phyloP scores from a whole-genome alignment of 2,888 invertebrate species.

The Metopia argyrocephala region DNA sequence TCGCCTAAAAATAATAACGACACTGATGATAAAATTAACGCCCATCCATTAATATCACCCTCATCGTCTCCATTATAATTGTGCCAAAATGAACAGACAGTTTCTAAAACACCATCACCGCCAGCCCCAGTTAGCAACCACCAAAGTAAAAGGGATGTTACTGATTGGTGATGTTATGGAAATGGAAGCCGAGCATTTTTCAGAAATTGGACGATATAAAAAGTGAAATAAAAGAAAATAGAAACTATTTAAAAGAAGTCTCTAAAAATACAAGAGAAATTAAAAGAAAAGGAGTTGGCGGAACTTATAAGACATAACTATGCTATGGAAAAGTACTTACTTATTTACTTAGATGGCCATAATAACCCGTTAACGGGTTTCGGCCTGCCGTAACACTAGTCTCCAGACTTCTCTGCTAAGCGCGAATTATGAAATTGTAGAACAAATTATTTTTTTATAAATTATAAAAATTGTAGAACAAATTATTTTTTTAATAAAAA shows the following conservation, averaged over 20 bases:
- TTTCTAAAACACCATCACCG: background rate
- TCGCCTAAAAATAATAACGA: background rate
- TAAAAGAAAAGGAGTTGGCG: slow-evolving; percentile 3
- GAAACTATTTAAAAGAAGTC: no score
- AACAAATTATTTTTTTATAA: no score
- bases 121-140: background rate
- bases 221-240: background rate
- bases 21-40: background rate
- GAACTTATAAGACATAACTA: slow-evolving; percentile 10
- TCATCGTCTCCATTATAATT: background rate
- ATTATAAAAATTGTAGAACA: no score
- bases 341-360: no score
- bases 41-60: background rate
- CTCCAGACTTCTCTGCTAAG: no score
- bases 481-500: no score
- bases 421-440: no score
- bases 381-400: no score
- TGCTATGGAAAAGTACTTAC: slow-evolving; percentile 18
- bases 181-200: background rate
- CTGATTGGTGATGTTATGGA: background rate
- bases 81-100: background rate
- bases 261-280: background rate
- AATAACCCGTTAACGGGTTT: no score
- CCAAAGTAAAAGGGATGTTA: background rate
- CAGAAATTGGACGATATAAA: background rate